Evolutionary conservation across 2,113 vertebrate species (phyloP).

Genomic region (Tupaia tana): DNA sequence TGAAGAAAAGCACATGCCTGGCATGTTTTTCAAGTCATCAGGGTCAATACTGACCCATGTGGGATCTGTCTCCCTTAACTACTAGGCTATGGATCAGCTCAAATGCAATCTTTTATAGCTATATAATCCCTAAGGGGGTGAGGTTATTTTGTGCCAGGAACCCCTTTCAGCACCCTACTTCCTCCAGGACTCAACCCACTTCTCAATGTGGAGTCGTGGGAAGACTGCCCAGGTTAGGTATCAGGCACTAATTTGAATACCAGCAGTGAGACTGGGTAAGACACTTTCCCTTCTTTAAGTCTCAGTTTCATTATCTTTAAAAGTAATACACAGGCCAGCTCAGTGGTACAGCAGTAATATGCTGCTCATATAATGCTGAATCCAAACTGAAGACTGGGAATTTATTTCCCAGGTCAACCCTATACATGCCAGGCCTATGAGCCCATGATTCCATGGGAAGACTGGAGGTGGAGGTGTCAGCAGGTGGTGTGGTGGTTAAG

Average conservation of each 20-base stretch:
- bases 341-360: no score
- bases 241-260: background rate
- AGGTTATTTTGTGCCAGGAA: background rate
- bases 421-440: no score
- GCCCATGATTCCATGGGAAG: no score
- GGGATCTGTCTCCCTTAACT: no score
- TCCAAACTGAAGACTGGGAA: no score
- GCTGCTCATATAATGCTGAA: no score
- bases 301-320: background rate
- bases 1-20: no score
- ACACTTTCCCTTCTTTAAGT: background rate
- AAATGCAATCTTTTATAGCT: constrained; percentile 17
- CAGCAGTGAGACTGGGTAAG: background rate
- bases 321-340: background rate
- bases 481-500: background rate
- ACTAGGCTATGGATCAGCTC: background rate
- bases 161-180: background rate
- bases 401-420: no score
- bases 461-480: no score
- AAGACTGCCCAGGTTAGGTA: background rate
- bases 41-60: no score
- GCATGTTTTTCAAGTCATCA: no score
- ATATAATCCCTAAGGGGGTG: background rate
- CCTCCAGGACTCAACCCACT: background rate
- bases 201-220: background rate